phyloP scores from a whole-genome alignment of 2,888 invertebrate genomes.

The Agrochola lychnidis region DNA sequence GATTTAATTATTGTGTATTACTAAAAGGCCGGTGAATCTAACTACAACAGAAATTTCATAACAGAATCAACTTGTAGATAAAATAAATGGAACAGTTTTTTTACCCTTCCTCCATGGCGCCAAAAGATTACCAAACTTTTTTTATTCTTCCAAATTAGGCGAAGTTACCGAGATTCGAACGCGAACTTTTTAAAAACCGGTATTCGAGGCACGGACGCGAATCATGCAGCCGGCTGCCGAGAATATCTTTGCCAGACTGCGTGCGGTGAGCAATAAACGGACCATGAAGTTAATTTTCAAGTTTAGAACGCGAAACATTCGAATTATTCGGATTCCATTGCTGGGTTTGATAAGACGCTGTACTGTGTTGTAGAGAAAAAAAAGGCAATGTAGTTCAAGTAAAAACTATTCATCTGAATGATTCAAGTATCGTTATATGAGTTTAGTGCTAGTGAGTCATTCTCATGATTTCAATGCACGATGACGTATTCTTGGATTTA shows the following conservation, averaged over 20 bases:
- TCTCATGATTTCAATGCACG: slow-evolving; percentile 46
- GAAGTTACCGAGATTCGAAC: slow-evolving; percentile 65
- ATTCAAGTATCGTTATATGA: slow-evolving; percentile 19
- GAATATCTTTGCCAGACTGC: slow-evolving; percentile 84
- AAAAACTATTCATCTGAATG: slow-evolving; percentile 16
- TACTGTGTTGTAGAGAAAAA: slow-evolving; percentile 24
- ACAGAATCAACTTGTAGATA: slow-evolving; percentile 15
- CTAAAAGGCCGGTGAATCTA: slow-evolving; percentile 16
- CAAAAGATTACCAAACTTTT: slow-evolving; percentile 66
- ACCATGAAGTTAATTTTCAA: slow-evolving; percentile 62
- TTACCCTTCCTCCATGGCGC: slow-evolving; percentile 82
- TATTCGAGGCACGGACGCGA: slow-evolving; percentile 69
- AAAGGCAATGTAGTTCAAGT: slow-evolving; percentile 37
- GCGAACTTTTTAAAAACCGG: slow-evolving; percentile 75
- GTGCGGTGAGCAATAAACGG: slow-evolving; percentile 68
- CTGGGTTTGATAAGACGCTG: slow-evolving; percentile 50
- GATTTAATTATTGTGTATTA: slow-evolving; percentile 18
- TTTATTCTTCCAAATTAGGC: slow-evolving; percentile 63
- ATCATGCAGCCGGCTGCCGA: slow-evolving; percentile 80
- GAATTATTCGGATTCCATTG: slow-evolving; percentile 56
- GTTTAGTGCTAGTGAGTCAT: slow-evolving; percentile 57
- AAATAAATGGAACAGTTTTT: slow-evolving; percentile 5
- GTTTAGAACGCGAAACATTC: slow-evolving; percentile 32
- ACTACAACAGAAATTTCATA: background rate
- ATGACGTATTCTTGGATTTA: slow-evolving; percentile 49